Evolutionary conservation across 2,797 vertebrate species (phyloP).

Genomic region (Sebastes taczanowskii): DNA sequence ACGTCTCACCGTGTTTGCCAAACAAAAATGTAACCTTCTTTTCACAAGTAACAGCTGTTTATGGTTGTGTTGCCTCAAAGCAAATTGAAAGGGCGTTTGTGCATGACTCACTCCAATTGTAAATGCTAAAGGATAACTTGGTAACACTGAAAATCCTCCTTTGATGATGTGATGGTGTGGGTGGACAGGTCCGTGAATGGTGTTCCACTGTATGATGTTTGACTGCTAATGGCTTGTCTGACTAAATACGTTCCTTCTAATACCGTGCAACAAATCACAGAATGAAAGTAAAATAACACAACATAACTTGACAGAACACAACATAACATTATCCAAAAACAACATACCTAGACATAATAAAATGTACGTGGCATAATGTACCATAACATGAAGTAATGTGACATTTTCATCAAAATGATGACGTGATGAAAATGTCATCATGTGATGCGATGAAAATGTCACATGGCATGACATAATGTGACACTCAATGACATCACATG

Average conservation of each 20-base stretch:
- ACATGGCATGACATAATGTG: background rate
- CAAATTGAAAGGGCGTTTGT: conserved; percentile 51
- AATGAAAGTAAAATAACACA: background rate
- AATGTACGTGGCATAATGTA: background rate
- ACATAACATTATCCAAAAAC: background rate
- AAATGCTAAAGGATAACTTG: conserved; percentile 66
- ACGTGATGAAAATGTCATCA: background rate
- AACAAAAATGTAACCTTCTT: conserved; percentile 56
- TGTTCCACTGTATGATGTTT: conserved; percentile 33
- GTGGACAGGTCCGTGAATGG: conserved; percentile 66
- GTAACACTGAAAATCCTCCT: conserved; percentile 61
- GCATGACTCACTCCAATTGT: conserved; percentile 66
- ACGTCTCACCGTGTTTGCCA: conserved; percentile 53
- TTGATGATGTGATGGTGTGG: conserved; percentile 68
- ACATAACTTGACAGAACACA: background rate
- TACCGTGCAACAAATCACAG: background rate
- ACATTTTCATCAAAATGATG: background rate
- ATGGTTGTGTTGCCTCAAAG: conserved; percentile 57
- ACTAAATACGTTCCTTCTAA: conserved; percentile 32
- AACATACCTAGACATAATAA: background rate
- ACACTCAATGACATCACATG: background rate
- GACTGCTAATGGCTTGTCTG: conserved; percentile 33
- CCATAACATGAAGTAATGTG: background rate
- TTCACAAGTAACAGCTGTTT: conserved; percentile 72
- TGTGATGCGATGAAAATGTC: background rate